A percentile compares a stretch with the other conserved stretches of the same genome.
These are phyloP conservation scores for Mirounga angustirostris DNA, from an alignment of 2,113 vertebrate genomes.

Conservation along the genomic window DNA sequence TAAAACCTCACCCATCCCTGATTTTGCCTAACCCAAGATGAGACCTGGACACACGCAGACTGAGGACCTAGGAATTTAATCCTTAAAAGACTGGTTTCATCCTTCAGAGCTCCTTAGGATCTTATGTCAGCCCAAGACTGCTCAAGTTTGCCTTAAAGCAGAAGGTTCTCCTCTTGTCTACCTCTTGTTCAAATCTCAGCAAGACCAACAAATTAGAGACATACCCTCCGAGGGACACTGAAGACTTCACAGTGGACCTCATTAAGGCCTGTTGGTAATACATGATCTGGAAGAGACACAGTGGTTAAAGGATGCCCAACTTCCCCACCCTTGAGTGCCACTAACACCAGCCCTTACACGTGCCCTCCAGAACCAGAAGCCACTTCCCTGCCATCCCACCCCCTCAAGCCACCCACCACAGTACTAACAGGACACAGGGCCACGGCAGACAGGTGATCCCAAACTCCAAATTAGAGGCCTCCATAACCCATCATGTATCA, in stretches of 20 bases:
- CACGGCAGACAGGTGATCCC: background rate
- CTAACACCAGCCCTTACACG: background rate
- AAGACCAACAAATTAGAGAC: conserved; percentile 76
- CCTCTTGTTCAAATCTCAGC: background rate
- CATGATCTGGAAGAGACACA: conserved; percentile 92
- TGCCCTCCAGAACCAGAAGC: background rate
- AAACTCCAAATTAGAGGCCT: background rate
- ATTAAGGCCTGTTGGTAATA: conserved; percentile 95
- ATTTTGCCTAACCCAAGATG: background rate
- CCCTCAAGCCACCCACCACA: background rate
- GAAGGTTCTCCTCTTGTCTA: background rate
- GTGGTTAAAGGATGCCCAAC: background rate
- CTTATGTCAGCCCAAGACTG: background rate
- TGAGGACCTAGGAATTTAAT: background rate
- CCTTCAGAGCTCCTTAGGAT: background rate
- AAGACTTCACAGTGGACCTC: conserved; percentile 97
- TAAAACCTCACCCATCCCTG: background rate
- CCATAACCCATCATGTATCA: background rate
- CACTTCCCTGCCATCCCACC: accelerated
- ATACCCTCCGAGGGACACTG: conserved; percentile 97
- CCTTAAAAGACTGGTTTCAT: background rate
- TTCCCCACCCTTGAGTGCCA: accelerated
- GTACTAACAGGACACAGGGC: background rate
- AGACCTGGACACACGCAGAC: background rate
- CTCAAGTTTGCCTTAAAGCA: background rate